Evolutionary conservation across 2,888 invertebrate genomes (phyloP).

Genomic region (Odiellus spinosus): DNA sequence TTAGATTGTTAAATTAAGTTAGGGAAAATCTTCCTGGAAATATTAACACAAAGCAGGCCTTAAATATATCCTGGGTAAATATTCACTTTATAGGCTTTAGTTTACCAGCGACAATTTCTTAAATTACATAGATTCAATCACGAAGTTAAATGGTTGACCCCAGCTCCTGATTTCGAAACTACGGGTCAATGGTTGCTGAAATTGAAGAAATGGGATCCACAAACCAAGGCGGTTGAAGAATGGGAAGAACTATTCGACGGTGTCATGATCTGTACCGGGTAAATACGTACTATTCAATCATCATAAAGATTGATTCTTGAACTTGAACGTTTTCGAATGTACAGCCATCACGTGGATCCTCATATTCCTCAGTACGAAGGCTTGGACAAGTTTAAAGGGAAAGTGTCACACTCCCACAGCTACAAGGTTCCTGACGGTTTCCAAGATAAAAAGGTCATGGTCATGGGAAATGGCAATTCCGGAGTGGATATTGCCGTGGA

Average conservation of each 20-base stretch:
- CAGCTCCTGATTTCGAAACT: conserved; percentile 6
- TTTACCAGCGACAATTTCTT: no score
- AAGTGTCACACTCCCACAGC: conserved; percentile 21
- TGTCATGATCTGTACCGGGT: conserved; percentile 29
- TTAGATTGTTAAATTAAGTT: no score
- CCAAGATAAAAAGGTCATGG: conserved; percentile 28
- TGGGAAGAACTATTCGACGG: conserved; percentile 25
- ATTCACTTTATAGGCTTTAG: no score
- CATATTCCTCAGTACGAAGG: conserved; percentile 30
- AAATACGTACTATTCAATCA: no score
- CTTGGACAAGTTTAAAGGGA: conserved; percentile 26
- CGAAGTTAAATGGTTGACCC: conserved; percentile 20
- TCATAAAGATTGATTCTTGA: no score
- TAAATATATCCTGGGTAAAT: no score
- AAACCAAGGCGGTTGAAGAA: neutral
- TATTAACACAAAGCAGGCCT: no score
- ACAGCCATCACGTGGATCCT: conserved; percentile 34
- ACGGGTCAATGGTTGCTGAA: conserved; percentile 17
- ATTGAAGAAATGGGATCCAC: no score
- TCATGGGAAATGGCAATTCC: conserved; percentile 37
- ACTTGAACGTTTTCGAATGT: no score
- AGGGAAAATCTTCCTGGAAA: no score
- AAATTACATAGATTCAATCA: conserved; percentile 22
- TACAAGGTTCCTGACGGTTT: conserved; percentile 17
- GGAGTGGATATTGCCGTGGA: conserved; percentile 31